Evolutionary conservation across 2,797 vertebrate genomes (phyloP), one percentile per base, ranked within the genome.

Genomic region (Chanos chanos): DNA sequence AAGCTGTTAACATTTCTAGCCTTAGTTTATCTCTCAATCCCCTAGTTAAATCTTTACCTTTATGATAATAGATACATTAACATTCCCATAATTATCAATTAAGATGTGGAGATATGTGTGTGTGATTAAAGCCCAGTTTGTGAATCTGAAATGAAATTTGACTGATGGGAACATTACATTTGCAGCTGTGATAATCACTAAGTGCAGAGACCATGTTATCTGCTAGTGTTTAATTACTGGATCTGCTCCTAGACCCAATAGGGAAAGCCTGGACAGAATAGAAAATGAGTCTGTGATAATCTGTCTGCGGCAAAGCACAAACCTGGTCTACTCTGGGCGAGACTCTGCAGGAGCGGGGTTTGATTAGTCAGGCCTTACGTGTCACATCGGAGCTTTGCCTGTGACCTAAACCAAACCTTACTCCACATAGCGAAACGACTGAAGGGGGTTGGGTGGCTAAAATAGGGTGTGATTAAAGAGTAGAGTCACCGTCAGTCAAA

Each of bases 1-100:
- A 65, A 72, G 70, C 57, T 79, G 74, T 77, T 83, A 78, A 84
- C 76, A 76, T 76, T 79, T 75, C 77, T 72, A 79, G 78, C 67
- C 63, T 68, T 80, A 77, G 84, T 85, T 79, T 66, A 73, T 81
- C 72, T 61, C 83, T 70, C 77, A 77, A 80, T 77, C 71, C 39
- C 71, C 73, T n/a, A 76, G 82, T 86, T 85, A 81, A 81, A 81
- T 61, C 75, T 70, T 72, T 73, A 75, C 77, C 77, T 83, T 80
- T 81, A 82, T 81, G 78, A 86, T 85, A 81, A 85, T 81, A 83
- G 77, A 82, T 83, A 79, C n/a, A 34, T 47, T 59, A 69, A 62
- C 61, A 61, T 51, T 27, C 10, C 16, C 40, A 30, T 75, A 66
- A 72, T 72, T 66, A 74, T 71, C 61, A 70, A 60, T 70, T 76